Evolutionary conservation across 2,113 vertebrate genomes (phyloP).

Genomic region (Daubentonia madagascariensis): DNA sequence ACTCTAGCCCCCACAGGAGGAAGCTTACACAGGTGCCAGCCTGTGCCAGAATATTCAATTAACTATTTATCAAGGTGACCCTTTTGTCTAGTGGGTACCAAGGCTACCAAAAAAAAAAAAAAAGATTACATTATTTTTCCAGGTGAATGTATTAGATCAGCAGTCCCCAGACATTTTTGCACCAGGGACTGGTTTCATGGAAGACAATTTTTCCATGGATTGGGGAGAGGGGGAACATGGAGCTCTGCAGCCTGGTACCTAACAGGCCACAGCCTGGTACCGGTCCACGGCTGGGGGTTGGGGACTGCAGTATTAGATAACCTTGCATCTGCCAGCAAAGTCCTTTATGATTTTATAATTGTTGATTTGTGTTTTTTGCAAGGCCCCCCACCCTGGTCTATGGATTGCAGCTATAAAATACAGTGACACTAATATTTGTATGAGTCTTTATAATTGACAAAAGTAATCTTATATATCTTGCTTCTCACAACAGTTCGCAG

Average conservation of each 20-base stretch:
- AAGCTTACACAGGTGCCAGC: not conserved
- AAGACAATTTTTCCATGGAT: too few relatives aligned
- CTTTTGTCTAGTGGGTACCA: not conserved
- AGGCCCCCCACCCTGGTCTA: not conserved
- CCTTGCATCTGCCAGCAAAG: not conserved
- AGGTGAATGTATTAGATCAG: conserved; percentile 28
- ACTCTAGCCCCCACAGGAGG: not conserved
- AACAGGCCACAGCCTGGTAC: too few relatives aligned
- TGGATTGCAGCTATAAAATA: not conserved
- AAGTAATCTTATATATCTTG: not conserved
- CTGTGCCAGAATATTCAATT: not conserved
- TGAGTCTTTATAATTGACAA: not conserved
- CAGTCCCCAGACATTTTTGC: too few relatives aligned
- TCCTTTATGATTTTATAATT: conserved; percentile 10
- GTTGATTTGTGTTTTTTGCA: not conserved
- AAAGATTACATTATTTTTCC: conserved; percentile 25
- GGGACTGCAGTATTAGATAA: conserved; percentile 36
- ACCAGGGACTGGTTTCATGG: too few relatives aligned
- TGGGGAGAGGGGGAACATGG: too few relatives aligned
- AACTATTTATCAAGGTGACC: conserved; percentile 30
- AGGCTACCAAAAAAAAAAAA: not conserved
- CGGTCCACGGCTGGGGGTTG: too few relatives aligned
- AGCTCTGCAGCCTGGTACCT: too few relatives aligned
- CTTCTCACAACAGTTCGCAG: not conserved
- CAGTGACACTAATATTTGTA: not conserved